Base-by-base conservation (phyloP, 2,113 vertebrate genomes). In the Tetrao urogallus region DNA sequence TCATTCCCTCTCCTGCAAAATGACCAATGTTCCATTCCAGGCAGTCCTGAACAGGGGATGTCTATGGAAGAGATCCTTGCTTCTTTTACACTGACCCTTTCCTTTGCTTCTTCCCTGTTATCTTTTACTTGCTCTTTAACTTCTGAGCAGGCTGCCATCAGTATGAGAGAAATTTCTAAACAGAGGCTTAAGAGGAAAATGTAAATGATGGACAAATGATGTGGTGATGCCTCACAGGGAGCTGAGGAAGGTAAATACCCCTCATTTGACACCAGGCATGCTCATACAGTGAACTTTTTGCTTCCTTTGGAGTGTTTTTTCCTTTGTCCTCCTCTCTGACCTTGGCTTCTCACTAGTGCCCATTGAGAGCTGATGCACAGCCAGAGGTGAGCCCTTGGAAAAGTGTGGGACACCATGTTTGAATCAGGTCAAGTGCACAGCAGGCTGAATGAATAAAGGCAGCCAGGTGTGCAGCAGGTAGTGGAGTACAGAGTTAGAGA, bases 351-450 rank as follows among this genome's bases (percentile, higher is more conserved):
- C 22, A 30, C 32, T 47, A 28, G 8, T 52, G 25, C n/a, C 27
- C 0, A 0, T 18, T 72, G 69, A 42, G 32, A 89, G n/a, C 10
- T 66, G 11, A 1, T 45, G n/a, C 61, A 45, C 18, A 79, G 82
- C 45, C 57, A 66, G 7, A 52, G 24, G 65, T 5, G 5, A 87
- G 38, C 27, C 30, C 32, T 71, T 63, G 70, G 63, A 48, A 87
- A 75, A 54, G 22, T 47, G 54, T 11, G 67, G 38, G 28, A 8
- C 22, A 17, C 14, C 14, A 2, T 66, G n/a, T 73, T 91, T 87
- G 45, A 21, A n/a, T 11, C 10, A 45, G 66, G 14, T 52, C 64
- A 38, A 8, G 42, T 67, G 64, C 48, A 45, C 6, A 60, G 58
- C 43, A 90, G 79, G 28, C 30, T 50, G 48, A 50, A 50, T 82